Evolutionary conservation across 2,888 invertebrate genomes (phyloP).

Genomic region (Drosophila pseudotalamancana): DNA sequence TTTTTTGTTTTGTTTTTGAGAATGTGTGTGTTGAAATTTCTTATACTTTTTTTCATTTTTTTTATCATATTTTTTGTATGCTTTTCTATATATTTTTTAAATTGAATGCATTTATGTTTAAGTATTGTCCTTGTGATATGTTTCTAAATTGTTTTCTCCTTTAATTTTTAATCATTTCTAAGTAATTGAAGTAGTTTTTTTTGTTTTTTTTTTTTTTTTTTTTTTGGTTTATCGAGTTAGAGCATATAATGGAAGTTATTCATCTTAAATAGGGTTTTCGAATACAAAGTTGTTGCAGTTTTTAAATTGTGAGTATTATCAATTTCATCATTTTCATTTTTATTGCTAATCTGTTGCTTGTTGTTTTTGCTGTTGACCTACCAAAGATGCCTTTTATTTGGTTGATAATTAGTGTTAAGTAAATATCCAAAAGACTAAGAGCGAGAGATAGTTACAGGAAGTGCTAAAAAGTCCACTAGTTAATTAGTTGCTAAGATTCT

Average conservation of each 20-base stretch:
- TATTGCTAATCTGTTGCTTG: slow-evolving; percentile 44
- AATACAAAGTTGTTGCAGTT: slow-evolving; percentile 62
- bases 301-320: slow-evolving; percentile 65
- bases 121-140: slow-evolving; percentile 84
- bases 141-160: slow-evolving; percentile 81
- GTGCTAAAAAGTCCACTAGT: slow-evolving; percentile 75
- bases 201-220: slow-evolving; percentile 69
- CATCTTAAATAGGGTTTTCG: slow-evolving; percentile 67
- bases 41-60: slow-evolving; percentile 33
- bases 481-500: slow-evolving; percentile 74
- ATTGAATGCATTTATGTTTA: slow-evolving; percentile 80
- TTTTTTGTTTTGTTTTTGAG: slow-evolving; percentile 42
- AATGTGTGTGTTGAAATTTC: slow-evolving; percentile 43
- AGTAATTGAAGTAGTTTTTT: slow-evolving; percentile 79
- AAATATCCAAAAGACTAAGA: slow-evolving; percentile 69
- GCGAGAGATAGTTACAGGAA: slow-evolving; percentile 70
- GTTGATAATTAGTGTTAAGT: no score
- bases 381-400: slow-evolving; percentile 46
- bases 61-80: slow-evolving; percentile 40
- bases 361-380: slow-evolving; percentile 52
- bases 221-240: slow-evolving; percentile 69
- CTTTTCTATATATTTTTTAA: slow-evolving; percentile 46
- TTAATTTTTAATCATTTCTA: slow-evolving; percentile 76
- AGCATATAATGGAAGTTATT: slow-evolving; percentile 75
- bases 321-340: slow-evolving; percentile 36